These are phyloP conservation scores for Drosophila quadrilineata DNA, from an alignment of 1,140 invertebrate species.

Conservation along the genomic window DNA sequence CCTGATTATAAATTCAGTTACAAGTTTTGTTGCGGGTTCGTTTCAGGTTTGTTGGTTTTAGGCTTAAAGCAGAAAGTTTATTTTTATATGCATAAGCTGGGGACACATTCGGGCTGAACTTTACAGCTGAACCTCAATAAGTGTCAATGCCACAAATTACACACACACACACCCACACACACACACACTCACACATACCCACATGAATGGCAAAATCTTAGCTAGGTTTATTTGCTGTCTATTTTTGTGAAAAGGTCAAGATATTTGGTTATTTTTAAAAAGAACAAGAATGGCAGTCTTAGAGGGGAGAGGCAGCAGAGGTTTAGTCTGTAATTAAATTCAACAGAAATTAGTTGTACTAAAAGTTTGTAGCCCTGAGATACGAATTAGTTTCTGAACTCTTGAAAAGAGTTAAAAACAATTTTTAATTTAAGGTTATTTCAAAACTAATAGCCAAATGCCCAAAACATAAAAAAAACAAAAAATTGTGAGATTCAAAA, in stretches of 20 bases:
- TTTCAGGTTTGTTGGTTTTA: too few relatives aligned
- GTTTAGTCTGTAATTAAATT: constrained; percentile 41
- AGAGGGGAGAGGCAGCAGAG: not conserved
- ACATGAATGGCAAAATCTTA: not conserved
- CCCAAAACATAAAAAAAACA: constrained; percentile 7
- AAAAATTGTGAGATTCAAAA: constrained; percentile 20
- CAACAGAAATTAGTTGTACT: constrained; percentile 71
- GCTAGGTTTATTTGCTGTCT: not conserved
- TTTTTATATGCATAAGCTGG: too few relatives aligned
- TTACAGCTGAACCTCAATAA: not conserved
- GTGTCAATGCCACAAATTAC: constrained; percentile 23
- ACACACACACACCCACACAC: not conserved
- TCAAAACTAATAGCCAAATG: constrained; percentile 12
- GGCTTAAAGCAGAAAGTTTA: too few relatives aligned
- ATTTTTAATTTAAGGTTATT: constrained; percentile 4
- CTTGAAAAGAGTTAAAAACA: too few relatives aligned
- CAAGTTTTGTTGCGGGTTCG: too few relatives aligned
- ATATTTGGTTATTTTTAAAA: not conserved
- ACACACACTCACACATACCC: not conserved
- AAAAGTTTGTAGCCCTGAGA: too few relatives aligned
- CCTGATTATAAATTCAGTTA: too few relatives aligned
- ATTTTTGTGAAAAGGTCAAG: not conserved
- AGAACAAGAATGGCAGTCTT: not conserved
- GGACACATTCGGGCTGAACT: not conserved
- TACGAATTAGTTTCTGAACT: too few relatives aligned